These are phyloP conservation scores for Vombatus ursinus DNA, from an alignment of 2,113 vertebrate genomes.

Conservation along the genomic window DNA sequence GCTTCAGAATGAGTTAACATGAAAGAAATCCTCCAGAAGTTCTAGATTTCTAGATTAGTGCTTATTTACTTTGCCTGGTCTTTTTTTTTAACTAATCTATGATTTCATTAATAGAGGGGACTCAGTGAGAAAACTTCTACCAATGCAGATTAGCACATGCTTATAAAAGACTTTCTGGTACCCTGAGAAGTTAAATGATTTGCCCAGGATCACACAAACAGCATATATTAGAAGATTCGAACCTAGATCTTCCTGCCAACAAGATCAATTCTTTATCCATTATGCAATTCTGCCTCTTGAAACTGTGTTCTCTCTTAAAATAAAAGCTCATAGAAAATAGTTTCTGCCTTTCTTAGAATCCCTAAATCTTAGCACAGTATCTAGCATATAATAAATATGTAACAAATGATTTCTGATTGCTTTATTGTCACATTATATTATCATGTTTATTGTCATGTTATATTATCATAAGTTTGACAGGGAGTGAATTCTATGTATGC, in stretches of 20 bases:
- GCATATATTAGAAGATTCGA: neutral
- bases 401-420: neutral
- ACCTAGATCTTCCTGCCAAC: neutral
- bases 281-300: neutral
- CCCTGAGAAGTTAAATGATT: neutral
- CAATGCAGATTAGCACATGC: neutral
- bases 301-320: neutral
- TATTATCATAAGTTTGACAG: neutral
- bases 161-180: neutral
- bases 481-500: neutral
- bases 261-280: neutral
- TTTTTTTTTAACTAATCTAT: neutral
- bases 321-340: neutral
- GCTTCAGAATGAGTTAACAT: neutral
- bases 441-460: neutral
- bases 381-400: neutral
- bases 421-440: neutral
- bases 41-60: neutral
- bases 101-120: neutral
- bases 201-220: neutral
- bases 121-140: neutral
- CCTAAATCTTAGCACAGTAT: neutral
- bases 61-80: neutral
- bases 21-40: neutral
- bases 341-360: neutral